Evolutionary conservation across 2,888 invertebrate genomes (phyloP).

Genomic region (Phymatocera aterrima): DNA sequence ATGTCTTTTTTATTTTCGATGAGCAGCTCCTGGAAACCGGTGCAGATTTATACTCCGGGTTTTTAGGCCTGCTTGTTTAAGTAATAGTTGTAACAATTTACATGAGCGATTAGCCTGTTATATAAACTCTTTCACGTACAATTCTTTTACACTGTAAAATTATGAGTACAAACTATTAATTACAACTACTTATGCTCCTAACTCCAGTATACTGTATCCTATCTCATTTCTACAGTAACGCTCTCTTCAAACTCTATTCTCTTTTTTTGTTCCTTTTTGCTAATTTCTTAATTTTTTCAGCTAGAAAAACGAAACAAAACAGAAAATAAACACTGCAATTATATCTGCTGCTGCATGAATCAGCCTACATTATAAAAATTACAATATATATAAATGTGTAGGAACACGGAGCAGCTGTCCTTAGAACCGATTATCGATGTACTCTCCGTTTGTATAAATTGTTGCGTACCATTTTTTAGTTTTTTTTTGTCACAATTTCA

Average conservation of each 20-base stretch:
- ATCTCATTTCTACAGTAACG: constrained; percentile 28
- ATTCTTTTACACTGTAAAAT: constrained; percentile 54
- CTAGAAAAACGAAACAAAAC: constrained; percentile 62
- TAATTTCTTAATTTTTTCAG: constrained; percentile 70
- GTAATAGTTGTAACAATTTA: constrained; percentile 57
- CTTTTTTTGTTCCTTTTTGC: constrained; percentile 56
- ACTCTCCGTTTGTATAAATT: not conserved
- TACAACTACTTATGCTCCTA: too few relatives aligned
- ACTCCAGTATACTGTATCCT: constrained; percentile 45
- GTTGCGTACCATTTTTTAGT: not conserved
- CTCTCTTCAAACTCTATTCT: constrained; percentile 38
- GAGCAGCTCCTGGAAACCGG: constrained; percentile 72
- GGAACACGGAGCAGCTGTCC: constrained; percentile 73
- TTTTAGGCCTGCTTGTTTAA: constrained; percentile 69
- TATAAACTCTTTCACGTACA: constrained; percentile 48
- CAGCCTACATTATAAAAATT: constrained; percentile 59
- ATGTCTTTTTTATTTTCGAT: constrained; percentile 58
- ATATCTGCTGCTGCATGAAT: constrained; percentile 72
- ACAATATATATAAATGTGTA: constrained; percentile 62
- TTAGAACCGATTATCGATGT: constrained; percentile 45
- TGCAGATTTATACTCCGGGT: constrained; percentile 64
- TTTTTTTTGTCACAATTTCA: not conserved
- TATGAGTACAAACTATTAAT: constrained; percentile 55
- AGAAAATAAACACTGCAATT: constrained; percentile 71
- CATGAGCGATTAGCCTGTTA: constrained; percentile 51